Base-by-base conservation (phyloP, 53 echinoderm and acorn worm species). In the Glandiceps talaboti region DNA sequence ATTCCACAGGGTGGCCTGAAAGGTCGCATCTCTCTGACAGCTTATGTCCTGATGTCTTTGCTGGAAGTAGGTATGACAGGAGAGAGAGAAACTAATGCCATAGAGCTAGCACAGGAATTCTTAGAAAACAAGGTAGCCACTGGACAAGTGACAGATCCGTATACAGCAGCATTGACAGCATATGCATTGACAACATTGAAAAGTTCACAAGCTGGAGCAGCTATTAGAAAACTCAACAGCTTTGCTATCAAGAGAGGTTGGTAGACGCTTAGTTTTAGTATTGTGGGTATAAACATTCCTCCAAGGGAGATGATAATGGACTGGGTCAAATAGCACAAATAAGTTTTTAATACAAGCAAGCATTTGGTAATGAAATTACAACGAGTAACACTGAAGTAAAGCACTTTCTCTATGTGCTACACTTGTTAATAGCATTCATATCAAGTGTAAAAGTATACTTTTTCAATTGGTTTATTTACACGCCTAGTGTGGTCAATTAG, bases 31-130 rank as follows among this genome's bases (percentile, higher is more conserved):
- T 93, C 99, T 26, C 87, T 99, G 76, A 99, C 99, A 1, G 99
- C 93, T 74, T 93, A 99, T 82, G 99, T 99, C 29, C 82, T 94
- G 30, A 91, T 99, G 30, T 91, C 99, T 27, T 89, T 99, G 30
- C 83, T 91, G 83, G 93, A 99, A 75, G 79, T 91, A 26, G 99
- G 99, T n/a, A 73, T 99, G 27, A 81, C 87, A 32, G 80, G 85
- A 27, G 84, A 81, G 27, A 83, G 83, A 27, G 99, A 94, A 75
- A 74, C 83, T 29, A 78, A 77, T 32, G 88, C 99, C 31, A 84
- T 96, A 75, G 83, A 79, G 30, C 85, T 79, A 27, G 97, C 90
- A 26, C 92, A 96, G 86, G 87, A 85, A 45, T 96, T 92, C 88
- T 81, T 96, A 32, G 97, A 96, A 76, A 86, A 85, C 33, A 88